These are phyloP conservation scores for Cepaea nemoralis DNA, from an alignment of 1,140 invertebrate genomes.

Conservation along the genomic window DNA sequence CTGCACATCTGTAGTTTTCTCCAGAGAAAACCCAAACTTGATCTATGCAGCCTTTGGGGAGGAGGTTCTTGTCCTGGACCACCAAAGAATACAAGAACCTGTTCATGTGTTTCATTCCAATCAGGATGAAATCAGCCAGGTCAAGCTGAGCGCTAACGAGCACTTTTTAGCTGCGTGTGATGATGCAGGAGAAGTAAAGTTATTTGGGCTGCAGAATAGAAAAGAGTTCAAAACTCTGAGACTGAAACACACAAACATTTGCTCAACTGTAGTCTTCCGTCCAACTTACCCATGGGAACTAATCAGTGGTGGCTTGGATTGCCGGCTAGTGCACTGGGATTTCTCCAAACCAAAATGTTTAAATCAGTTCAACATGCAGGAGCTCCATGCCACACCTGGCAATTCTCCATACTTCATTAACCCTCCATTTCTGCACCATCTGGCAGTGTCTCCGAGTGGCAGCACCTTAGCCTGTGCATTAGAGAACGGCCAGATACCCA, in stretches of 20 bases:
- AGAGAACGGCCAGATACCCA: constrained; percentile 63
- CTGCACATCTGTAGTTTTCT: constrained; percentile 60
- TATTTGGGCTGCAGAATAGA: constrained; percentile 59
- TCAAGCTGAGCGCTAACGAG: constrained; percentile 63
- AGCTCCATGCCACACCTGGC: constrained; percentile 55
- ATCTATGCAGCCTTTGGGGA: constrained; percentile 62
- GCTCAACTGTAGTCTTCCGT: constrained; percentile 63
- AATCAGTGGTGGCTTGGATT: constrained; percentile 64
- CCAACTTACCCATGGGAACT: constrained; percentile 61
- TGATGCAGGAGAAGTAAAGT: constrained; percentile 65
- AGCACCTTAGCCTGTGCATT: constrained; percentile 62
- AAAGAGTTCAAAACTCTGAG: constrained; percentile 65
- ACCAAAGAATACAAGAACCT: constrained; percentile 39
- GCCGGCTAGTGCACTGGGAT: constrained; percentile 67
- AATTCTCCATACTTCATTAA: constrained; percentile 63
- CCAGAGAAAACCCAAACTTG: constrained; percentile 54
- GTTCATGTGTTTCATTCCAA: constrained; percentile 58
- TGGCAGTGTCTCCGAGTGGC: constrained; percentile 54
- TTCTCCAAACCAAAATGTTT: constrained; percentile 62
- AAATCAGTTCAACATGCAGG: constrained; percentile 67
- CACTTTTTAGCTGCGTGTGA: constrained; percentile 65
- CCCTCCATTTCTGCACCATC: constrained; percentile 66
- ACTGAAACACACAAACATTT: constrained; percentile 68
- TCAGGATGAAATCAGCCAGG: constrained; percentile 67
- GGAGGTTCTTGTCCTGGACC: constrained; percentile 56